phyloP scores from a whole-genome alignment of 2,888 invertebrate genomes.

The Koerneria pararmatus region DNA sequence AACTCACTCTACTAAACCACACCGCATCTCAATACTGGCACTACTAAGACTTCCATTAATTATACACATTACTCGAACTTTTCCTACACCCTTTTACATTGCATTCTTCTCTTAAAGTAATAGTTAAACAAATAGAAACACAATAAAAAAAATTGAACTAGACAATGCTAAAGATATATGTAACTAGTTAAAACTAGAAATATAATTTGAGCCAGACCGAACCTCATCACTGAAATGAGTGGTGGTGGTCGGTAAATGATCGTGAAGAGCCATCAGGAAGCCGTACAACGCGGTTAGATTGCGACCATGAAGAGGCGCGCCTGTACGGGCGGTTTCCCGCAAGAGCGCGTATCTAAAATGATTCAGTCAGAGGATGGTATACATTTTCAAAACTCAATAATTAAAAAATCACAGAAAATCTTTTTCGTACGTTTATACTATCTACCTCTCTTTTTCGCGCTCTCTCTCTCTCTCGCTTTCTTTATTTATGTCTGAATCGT shows the following conservation, averaged over 20 bases:
- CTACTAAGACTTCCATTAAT: too few relatives aligned
- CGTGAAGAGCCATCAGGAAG: constrained; percentile 49
- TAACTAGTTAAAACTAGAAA: not conserved
- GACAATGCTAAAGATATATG: too few relatives aligned
- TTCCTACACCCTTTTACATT: too few relatives aligned
- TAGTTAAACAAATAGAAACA: not conserved
- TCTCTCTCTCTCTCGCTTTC: too few relatives aligned
- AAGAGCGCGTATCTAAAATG: constrained; percentile 30
- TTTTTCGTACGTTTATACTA: too few relatives aligned
- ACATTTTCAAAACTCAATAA: constrained; percentile 4
- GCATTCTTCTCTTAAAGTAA: too few relatives aligned
- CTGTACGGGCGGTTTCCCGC: constrained; percentile 38
- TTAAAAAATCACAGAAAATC: constrained; percentile 21
- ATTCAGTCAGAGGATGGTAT: too few relatives aligned
- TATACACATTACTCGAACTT: too few relatives aligned
- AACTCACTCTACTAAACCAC: too few relatives aligned
- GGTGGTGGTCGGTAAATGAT: constrained; percentile 40
- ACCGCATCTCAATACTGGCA: too few relatives aligned
- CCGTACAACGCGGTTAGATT: constrained; percentile 53
- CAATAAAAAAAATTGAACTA: too few relatives aligned
- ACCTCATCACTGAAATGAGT: constrained; percentile 27
- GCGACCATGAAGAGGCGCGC: constrained; percentile 34
- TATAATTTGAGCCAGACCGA: not conserved
- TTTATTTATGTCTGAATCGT: not conserved
- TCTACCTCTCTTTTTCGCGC: too few relatives aligned